These are phyloP conservation scores for crab-eating macaque (Macaca fascicularis) DNA, from an alignment of 2,113 vertebrate genomes.

Conservation along the genomic window DNA sequence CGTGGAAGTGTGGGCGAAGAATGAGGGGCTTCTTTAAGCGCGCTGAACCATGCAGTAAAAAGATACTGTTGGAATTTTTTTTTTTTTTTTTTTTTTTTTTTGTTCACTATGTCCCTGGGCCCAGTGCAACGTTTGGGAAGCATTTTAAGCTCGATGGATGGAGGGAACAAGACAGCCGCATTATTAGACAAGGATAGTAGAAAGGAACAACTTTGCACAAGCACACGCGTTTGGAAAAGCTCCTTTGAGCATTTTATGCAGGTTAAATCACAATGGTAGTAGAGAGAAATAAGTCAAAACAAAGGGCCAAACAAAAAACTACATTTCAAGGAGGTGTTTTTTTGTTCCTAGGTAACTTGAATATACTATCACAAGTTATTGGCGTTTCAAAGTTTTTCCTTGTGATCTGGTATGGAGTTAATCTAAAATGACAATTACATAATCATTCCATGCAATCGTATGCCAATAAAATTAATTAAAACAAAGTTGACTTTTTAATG, in stretches of 20 bases:
- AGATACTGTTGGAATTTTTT: background rate
- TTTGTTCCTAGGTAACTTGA: background rate
- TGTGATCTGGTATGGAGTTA: background rate
- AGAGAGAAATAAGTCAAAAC: background rate
- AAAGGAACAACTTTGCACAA: background rate
- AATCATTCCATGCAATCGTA: background rate
- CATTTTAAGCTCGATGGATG: background rate
- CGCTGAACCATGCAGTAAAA: fast-evolving
- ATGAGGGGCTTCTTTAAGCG: background rate
- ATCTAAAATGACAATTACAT: background rate
- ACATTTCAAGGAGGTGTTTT: background rate
- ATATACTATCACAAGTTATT: background rate
- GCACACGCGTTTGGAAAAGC: slow-evolving; percentile 6
- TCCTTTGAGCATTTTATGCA: slow-evolving; percentile 11
- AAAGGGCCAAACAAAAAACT: background rate
- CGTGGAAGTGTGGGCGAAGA: background rate
- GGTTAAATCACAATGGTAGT: background rate
- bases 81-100: background rate
- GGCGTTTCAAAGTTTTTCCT: background rate
- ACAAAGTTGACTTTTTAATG: background rate
- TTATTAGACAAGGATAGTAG: background rate
- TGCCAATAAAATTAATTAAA: slow-evolving; percentile 21
- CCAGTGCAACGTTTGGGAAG: background rate
- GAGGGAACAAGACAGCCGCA: background rate
- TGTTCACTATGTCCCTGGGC: background rate